Evolutionary conservation across 2,797 vertebrate species (phyloP).

Genomic region (Liasis olivaceus): DNA sequence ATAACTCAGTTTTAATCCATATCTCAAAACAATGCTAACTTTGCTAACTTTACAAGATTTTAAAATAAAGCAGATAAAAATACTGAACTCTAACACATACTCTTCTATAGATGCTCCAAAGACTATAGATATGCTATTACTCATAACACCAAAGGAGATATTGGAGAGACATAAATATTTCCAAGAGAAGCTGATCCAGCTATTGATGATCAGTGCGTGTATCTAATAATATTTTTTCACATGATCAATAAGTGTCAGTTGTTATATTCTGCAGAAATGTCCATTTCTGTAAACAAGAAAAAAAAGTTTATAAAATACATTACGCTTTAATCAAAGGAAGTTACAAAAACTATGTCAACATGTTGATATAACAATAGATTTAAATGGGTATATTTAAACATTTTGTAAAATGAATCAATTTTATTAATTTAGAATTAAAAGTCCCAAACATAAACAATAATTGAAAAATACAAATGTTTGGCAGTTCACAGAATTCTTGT

Average conservation of each 20-base stretch:
- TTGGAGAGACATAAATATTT: background rate
- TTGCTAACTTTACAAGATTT: background rate
- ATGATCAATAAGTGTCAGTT: background rate
- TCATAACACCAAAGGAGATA: background rate
- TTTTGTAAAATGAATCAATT: background rate
- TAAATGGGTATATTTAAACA: background rate
- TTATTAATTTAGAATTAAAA: background rate
- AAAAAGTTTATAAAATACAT: background rate
- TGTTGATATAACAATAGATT: background rate
- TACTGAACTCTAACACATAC: background rate
- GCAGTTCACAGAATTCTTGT: background rate
- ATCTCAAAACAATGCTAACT: background rate
- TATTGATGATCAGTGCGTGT: background rate
- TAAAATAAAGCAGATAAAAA: background rate
- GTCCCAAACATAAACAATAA: background rate
- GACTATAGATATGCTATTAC: background rate
- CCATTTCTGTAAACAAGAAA: background rate
- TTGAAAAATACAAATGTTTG: background rate
- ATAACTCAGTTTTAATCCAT: too few species aligned
- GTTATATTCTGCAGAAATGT: background rate
- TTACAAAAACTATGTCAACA: background rate
- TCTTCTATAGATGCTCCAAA: background rate
- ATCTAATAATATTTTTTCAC: background rate
- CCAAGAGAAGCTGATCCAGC: background rate
- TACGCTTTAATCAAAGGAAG: background rate